These are phyloP conservation scores for Amblyjoppa fuscipennis DNA, from an alignment of 2,888 invertebrate species.

Conservation along the genomic window DNA sequence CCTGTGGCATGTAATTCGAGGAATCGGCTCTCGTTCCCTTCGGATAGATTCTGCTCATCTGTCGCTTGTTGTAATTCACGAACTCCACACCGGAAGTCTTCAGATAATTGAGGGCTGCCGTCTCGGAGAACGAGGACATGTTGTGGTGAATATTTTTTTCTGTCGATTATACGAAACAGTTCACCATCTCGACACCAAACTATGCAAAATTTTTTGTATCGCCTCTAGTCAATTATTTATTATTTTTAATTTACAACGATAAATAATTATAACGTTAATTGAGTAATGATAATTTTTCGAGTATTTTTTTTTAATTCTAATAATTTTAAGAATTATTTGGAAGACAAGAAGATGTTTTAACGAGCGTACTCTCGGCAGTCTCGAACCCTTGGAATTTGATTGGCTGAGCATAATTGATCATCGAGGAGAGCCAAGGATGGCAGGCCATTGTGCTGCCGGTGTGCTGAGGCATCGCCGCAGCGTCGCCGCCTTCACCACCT, in stretches of 20 bases:
- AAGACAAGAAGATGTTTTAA: neutral
- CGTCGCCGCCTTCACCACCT: constrained; percentile 84
- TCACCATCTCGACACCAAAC: too few relatives aligned
- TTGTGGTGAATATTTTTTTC: constrained; percentile 98
- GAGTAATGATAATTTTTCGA: too few relatives aligned
- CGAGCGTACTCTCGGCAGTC: constrained; percentile 94
- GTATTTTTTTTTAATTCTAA: neutral
- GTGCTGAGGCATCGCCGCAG: constrained; percentile 86
- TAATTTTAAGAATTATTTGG: neutral
- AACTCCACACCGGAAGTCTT: constrained; percentile 99
- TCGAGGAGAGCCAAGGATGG: constrained; percentile 98
- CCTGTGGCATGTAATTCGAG: constrained; percentile 99
- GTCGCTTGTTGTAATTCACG: constrained; percentile 99
- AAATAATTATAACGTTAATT: too few relatives aligned
- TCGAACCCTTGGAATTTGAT: constrained; percentile 99
- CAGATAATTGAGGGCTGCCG: constrained; percentile 97
- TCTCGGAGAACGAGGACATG: constrained; percentile 99
- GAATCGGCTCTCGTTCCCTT: constrained; percentile 99
- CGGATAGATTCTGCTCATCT: constrained; percentile 99
- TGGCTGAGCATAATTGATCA: constrained; percentile 99
- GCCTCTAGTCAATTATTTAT: too few relatives aligned
- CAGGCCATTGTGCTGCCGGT: constrained; percentile 99
- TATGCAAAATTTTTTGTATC: too few relatives aligned
- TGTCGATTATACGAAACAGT: constrained; percentile 84
- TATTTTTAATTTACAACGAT: too few relatives aligned